Percentiles rank a stretch among this genome's conserved stretches.
Evolutionary conservation across 2,797 vertebrate species (phyloP).

Genomic region (Neosilurus hyrtlii): DNA sequence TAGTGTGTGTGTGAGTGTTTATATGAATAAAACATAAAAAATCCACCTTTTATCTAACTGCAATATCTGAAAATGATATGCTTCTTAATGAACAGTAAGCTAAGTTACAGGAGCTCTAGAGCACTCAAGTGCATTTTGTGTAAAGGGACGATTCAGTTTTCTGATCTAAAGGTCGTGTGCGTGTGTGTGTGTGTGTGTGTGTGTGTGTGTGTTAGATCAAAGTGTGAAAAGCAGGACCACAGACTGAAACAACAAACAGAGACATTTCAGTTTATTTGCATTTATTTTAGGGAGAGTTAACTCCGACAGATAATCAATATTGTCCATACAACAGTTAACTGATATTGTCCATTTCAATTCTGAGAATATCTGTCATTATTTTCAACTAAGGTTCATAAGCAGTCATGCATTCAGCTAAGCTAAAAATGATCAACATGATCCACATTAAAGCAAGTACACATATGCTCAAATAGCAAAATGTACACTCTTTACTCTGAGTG

Average conservation of each 20-base stretch:
- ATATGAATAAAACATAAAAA: no score
- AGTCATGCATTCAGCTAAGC: neutral
- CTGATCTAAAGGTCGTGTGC: conserved; percentile 27
- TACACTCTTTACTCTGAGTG: neutral
- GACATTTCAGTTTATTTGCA: neutral
- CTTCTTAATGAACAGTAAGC: neutral
- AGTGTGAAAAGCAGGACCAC: neutral
- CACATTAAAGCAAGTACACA: neutral
- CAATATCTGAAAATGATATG: no score
- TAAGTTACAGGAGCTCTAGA: neutral
- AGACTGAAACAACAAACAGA: conserved; percentile 8
- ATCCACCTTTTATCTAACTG: no score
- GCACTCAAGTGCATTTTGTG: neutral
- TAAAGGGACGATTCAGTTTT: neutral
- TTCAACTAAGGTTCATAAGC: neutral
- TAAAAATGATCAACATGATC: conserved; percentile 20
- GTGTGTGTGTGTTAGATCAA: neutral
- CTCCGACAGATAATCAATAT: no score
- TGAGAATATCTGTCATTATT: neutral
- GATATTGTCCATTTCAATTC: neutral
- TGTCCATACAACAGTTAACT: no score
- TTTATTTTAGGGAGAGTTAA: neutral
- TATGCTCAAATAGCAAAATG: neutral
- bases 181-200: neutral
- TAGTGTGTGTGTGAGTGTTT: no score